Base-by-base conservation (phyloP, 2,113 vertebrate species). In the Ellobius talpinus region DNA sequence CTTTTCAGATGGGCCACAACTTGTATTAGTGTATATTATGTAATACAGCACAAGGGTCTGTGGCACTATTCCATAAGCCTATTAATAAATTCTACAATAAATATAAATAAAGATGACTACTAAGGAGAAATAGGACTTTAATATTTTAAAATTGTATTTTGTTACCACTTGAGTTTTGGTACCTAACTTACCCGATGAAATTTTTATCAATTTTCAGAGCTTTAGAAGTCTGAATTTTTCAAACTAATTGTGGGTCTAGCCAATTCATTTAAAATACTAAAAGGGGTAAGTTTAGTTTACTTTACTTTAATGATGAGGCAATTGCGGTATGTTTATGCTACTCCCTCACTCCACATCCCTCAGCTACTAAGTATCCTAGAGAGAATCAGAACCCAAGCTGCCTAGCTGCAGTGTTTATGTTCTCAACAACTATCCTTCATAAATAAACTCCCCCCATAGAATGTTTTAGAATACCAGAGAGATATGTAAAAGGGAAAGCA, bases 41-140 rank as follows among this genome's bases (percentile, higher is more conserved):
- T 65, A 85, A 96, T 87, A 61, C 4, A 10, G 19, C 70, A 93
- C 63, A 58, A 93, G 8, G 24, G 14, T 87, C 90, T 66, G 23
- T 92, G 39, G 61, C 19, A 70, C 74, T 90, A 77, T 21, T 50
- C 58, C 74, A 78, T 91, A 89, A 91, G 87, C n/a, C 88, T 87
- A 92, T 84, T 90, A 96, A 19, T 92, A 91, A 92, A 92, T 91
- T 85, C 23, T 52, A 85, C 0, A 84, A 39, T 45, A 88, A 96
- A 89, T 85, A 24, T 14, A 92, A 96, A 89, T 55, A 85, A 96
- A 87, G 26, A 63, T 29, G 84, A 96, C 95, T 61, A 76, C 63
- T 82, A 89, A 92, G 8, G 52, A 97, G 76, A 96, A 90, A n/a
- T 90, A 84, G 81, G 47, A 72, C 21, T 72, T 68, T 79, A 68